Evolutionary conservation across 2,113 vertebrate species (phyloP).

Genomic region (Chroicocephalus ridibundus): DNA sequence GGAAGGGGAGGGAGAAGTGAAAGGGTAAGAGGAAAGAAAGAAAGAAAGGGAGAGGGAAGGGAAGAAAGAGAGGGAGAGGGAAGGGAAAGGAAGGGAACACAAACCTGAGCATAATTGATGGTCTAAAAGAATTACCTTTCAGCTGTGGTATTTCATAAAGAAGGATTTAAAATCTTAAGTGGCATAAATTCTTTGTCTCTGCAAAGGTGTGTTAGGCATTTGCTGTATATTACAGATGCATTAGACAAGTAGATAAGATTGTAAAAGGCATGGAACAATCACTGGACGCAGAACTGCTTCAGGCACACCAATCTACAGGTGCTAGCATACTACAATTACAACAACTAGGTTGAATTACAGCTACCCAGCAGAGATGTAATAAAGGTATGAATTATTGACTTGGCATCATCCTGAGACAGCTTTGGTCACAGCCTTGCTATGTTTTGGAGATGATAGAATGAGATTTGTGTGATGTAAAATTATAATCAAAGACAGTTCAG

Average conservation of each 20-base stretch:
- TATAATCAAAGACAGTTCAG: constrained; percentile 79
- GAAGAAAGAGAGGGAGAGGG: not conserved
- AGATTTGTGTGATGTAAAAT: constrained; percentile 82
- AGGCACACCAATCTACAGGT: constrained; percentile 61
- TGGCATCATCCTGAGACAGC: constrained; percentile 79
- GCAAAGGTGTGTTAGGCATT: not conserved
- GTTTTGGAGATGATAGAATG: constrained; percentile 76
- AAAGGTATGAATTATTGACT: constrained; percentile 83
- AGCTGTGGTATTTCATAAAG: not conserved
- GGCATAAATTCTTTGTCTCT: constrained; percentile 8
- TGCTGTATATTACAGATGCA: constrained; percentile 54
- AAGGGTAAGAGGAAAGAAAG: not conserved
- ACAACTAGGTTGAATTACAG: constrained; percentile 74
- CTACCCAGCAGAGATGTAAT: constrained; percentile 72
- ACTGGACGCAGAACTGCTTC: constrained; percentile 38
- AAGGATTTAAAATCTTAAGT: not conserved
- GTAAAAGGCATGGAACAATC: constrained; percentile 32
- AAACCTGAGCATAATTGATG: not conserved
- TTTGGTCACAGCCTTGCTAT: constrained; percentile 78
- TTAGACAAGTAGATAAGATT: constrained; percentile 33
- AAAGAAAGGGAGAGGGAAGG: accelerated
- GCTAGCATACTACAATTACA: constrained; percentile 60
- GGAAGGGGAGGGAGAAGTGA: not conserved
- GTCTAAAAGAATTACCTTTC: not conserved
- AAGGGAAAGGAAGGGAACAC: not conserved